phyloP scores from a whole-genome alignment of 2,113 vertebrate species.

The Rafetus swinhoei region DNA sequence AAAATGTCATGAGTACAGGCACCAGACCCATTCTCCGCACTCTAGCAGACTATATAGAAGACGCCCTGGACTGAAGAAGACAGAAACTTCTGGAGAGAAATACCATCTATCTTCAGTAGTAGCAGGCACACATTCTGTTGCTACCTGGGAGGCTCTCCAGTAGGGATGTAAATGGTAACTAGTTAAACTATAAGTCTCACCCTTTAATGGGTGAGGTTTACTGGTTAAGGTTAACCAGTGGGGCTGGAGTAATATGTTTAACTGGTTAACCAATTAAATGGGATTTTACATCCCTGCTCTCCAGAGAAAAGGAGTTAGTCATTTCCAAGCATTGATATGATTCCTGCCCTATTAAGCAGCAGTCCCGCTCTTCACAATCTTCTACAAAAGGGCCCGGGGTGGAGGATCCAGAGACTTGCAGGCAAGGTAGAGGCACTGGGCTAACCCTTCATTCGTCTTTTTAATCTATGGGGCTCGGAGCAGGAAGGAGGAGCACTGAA shows the following conservation, averaged over 20 bases:
- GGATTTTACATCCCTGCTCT: not conserved
- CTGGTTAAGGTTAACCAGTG: too few species aligned
- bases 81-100: not conserved
- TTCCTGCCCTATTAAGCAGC: not conserved
- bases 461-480: not conserved
- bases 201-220: too few species aligned
- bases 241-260: too few species aligned
- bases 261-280: too few species aligned
- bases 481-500: not conserved
- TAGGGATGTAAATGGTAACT: too few species aligned
- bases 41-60: not conserved
- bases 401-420: not conserved
- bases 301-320: not conserved
- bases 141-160: not conserved
- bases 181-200: too few species aligned
- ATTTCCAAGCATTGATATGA: not conserved
- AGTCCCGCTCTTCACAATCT: not conserved
- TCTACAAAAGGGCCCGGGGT: not conserved
- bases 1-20: not conserved
- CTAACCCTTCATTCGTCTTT: not conserved
- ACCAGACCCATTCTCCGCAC: fast-evolving
- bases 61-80: not conserved
- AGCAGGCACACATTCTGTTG: not conserved
- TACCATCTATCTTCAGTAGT: not conserved
- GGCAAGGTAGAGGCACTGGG: not conserved